phyloP scores from a whole-genome alignment of 2,113 vertebrate genomes.

The Sylvilagus bachmani region DNA sequence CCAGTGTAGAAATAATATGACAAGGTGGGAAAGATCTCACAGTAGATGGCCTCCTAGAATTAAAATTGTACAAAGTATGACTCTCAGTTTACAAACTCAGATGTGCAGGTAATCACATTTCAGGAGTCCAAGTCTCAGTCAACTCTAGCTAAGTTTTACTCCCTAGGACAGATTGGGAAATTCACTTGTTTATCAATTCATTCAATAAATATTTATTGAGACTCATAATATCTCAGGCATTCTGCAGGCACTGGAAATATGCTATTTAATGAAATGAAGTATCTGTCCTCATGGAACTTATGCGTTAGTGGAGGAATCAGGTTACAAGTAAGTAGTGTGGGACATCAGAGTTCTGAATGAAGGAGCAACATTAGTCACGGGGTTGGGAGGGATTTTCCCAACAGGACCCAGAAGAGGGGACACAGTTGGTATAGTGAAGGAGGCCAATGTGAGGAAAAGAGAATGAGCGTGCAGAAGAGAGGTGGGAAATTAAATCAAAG shows the following conservation, averaged over 20 bases:
- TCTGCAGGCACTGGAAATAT: background rate
- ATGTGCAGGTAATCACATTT: conserved; percentile 6
- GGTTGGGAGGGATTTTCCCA: background rate
- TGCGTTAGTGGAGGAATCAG: background rate
- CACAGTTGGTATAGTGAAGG: background rate
- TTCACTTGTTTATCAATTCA: background rate
- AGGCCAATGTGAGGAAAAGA: background rate
- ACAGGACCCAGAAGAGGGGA: background rate
- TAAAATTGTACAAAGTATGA: background rate
- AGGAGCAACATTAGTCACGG: background rate
- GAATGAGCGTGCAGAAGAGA: background rate
- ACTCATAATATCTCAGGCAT: background rate
- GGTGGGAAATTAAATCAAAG: background rate
- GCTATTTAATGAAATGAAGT: background rate
- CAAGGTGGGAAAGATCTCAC: background rate
- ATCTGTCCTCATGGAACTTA: background rate
- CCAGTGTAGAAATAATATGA: background rate
- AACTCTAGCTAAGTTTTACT: background rate
- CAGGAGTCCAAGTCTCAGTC: background rate
- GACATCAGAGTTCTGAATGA: background rate
- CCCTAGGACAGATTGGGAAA: background rate
- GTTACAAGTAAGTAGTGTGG: background rate
- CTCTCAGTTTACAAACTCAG: background rate
- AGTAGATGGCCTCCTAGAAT: background rate
- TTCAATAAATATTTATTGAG: background rate